Conservation (phyloP, 1,140 invertebrate genomes). For the Diachasma alloeum region DNA sequence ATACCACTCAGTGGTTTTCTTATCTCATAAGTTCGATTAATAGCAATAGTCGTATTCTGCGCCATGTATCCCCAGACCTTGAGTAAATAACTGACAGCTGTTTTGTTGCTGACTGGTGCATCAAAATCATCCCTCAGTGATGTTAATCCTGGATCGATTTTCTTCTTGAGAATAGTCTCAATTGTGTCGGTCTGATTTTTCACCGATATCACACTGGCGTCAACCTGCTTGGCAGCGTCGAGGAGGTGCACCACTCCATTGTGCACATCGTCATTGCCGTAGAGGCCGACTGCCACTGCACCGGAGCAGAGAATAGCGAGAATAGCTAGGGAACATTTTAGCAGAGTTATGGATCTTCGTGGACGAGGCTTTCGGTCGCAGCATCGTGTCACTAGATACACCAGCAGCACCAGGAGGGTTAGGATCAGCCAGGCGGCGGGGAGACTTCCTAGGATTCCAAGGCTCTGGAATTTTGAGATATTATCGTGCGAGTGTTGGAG, state of each 20-base stretch:
- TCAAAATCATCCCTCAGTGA: slow-evolving; percentile 78
- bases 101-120: slow-evolving; percentile 77
- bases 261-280: slow-evolving; percentile 93
- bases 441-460: slow-evolving; percentile 89
- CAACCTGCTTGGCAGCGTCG: slow-evolving; percentile 79
- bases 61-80: slow-evolving; percentile 72
- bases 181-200: slow-evolving; percentile 75
- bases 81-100: slow-evolving; percentile 73
- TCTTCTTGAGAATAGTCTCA: slow-evolving; percentile 70
- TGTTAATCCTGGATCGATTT: slow-evolving; percentile 73
- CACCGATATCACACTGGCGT: slow-evolving; percentile 76
- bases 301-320: slow-evolving; percentile 85
- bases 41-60: slow-evolving; percentile 75
- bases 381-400: slow-evolving; percentile 92
- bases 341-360: slow-evolving; percentile 82
- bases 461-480: slow-evolving; percentile 69
- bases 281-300: slow-evolving; percentile 82
- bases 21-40: slow-evolving; percentile 77
- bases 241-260: slow-evolving; percentile 85
- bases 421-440: slow-evolving; percentile 90
- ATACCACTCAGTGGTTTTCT: slow-evolving; percentile 75
- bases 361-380: slow-evolving; percentile 90
- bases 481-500: too few species aligned
- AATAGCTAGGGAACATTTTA: slow-evolving; percentile 84
- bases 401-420: slow-evolving; percentile 84